Evolutionary conservation across 2,113 vertebrate genomes (phyloP), one percentile per base, ranked within the genome.

Genomic region (Brachypodius melanocephalos): DNA sequence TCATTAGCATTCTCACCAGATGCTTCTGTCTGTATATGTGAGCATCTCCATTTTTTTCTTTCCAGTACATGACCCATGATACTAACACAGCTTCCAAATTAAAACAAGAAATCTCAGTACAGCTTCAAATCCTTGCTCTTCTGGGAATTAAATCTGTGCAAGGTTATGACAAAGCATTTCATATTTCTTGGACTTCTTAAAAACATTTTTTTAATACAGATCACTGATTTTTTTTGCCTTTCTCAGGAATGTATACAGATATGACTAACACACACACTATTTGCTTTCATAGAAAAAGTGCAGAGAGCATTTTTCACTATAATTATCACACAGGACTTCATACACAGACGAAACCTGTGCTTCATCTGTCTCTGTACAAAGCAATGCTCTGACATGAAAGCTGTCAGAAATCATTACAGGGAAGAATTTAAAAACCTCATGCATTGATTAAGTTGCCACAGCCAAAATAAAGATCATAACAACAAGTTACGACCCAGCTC

Each of bases 1-100:
- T 92, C 75, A 87, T 88, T 78, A 95, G 21, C 6, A 48, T 77
- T 90, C 72, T 89, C 76, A 97, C 40, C 92, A 96, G 94, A 92
- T 91, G 91, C 91, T 97, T 81, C 86, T 89, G 77, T 75, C 80
- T 93, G 89, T 75, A 54, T 82, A 81, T 28, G 71, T 15, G 15
- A 93, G 45, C 62, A 84, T 84, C 83, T 93, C 57, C 52, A 84
- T 8, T 16, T 65, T 85, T 85, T 93, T 57, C 48, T 34, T 93
- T 75, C 65, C 65, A 84, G 65, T 85, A 63, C 52, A 49, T 77
- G 80, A 95, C 91, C 94, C 65, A 57, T n/a, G 57, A 71, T 78
- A 88, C 65, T 28, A 92, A n/a, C 65, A 81, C 9, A 84, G 66
- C 48, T 90, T 92, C 63, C 84, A 86, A 90, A 89, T 81, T 84